Base-by-base conservation (phyloP, 2,888 invertebrate species). In the Orchesella flavescens region DNA sequence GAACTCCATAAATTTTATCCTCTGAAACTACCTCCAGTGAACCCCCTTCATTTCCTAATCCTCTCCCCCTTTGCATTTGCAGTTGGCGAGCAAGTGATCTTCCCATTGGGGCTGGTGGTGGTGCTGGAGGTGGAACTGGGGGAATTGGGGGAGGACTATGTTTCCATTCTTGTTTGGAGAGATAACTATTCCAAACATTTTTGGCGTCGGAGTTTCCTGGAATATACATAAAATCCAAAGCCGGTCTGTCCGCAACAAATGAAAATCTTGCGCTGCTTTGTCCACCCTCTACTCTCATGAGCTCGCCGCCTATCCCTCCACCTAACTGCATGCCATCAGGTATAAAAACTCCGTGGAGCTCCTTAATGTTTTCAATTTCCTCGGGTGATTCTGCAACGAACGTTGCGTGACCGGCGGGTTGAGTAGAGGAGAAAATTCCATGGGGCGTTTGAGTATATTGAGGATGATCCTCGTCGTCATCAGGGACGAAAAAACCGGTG, bases 241-340 rank as follows among this genome's bases (percentile, higher is more conserved):
- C 73, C 1, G 83, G 83, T 12, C 44, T 59, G 17, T 83, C 79
- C 46, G 74, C 46, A 23, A 74, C 69, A 24, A 84, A 79, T 1
- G 46, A 23, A 65, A 17, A 79, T n/a, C n/a, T n/a, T n/a, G n/a
- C n/a, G n/a, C n/a, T n/a, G n/a, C n/a, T n/a, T 9, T 34, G 23
- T 0, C 23, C 59, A 23, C 46, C 44, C 17, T 49, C 65, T 1
- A 5, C 53, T 43, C 15, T 65, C 17, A 49, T 71, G 0, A 83
- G 12, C 9, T n/a, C 7, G 5, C 78, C 84, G 1, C 49, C 19
- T 15, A 79, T 57, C 1, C 66, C 84, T 4, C 74, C 84, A n/a
- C 68, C 63, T 0, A 74, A 53, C 3, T 74, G 49, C 59, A 78
- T 66, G 13, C 59, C 73, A 43, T 84, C 84, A 3, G 77, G 68